phyloP scores from a whole-genome alignment of 2,797 vertebrate species.

The Ispidina picta region DNA sequence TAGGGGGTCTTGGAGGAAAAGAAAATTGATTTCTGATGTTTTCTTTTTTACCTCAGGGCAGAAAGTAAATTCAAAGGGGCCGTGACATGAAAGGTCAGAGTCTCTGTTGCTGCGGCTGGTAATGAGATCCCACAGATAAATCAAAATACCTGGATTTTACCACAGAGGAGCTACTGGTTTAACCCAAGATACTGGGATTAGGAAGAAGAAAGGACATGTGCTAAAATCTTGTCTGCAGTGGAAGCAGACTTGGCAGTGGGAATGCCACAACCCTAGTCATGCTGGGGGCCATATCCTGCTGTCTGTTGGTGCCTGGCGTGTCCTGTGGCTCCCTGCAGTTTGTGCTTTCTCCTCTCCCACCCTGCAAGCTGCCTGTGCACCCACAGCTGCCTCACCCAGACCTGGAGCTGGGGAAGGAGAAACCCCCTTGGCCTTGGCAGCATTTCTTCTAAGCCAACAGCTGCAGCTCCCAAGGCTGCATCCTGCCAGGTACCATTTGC shows the following conservation, averaged over 20 bases:
- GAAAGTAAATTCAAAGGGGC: slow-evolving; percentile 61
- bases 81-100: slow-evolving; percentile 49
- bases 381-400: accelerated
- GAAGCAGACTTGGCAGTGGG: neutral
- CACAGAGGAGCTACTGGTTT: neutral
- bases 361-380: neutral
- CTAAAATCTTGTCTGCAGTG: neutral
- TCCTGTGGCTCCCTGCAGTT: neutral
- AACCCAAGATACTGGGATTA: neutral
- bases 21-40: slow-evolving; percentile 28
- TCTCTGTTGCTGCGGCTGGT: slow-evolving; percentile 27
- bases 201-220: neutral
- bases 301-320: neutral
- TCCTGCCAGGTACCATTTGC: neutral
- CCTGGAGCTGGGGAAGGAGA: neutral
- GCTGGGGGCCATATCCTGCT: neutral
- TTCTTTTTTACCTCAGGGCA: slow-evolving; percentile 36
- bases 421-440: neutral
- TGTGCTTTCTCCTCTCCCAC: neutral
- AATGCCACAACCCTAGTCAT: accelerated
- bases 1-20: slow-evolving; percentile 26
- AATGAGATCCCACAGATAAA: slow-evolving; percentile 58
- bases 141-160: slow-evolving; percentile 18
- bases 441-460: neutral
- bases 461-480: neutral